A percentile compares a stretch with the other conserved stretches of the same genome.
Conservation (phyloP, 2,888 invertebrate genomes). For the Argyra leucocephala region DNA sequence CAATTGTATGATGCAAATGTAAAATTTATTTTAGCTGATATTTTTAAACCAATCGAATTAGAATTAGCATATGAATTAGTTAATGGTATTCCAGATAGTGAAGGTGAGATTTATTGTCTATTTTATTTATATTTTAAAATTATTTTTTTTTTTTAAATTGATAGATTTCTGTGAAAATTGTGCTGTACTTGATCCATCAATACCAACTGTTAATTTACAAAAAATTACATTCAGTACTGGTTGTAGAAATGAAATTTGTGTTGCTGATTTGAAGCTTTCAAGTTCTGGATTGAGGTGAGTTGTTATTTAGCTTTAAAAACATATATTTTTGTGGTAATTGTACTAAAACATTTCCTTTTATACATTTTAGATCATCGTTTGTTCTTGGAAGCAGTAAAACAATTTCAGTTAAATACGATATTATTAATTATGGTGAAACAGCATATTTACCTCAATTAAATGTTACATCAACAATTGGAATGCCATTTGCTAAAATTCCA, state of each 20-base stretch:
- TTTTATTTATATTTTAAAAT: neutral
- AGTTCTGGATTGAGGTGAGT: slow-evolving; percentile 32
- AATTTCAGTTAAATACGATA: slow-evolving; percentile 35
- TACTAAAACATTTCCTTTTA: neutral
- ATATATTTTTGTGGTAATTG: neutral
- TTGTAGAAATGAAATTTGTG: slow-evolving; percentile 37
- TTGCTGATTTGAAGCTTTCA: slow-evolving; percentile 38
- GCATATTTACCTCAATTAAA: slow-evolving; percentile 46
- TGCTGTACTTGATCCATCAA: slow-evolving; percentile 40
- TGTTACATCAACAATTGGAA: slow-evolving; percentile 42
- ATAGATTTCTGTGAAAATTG: slow-evolving; percentile 40
- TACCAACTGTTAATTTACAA: slow-evolving; percentile 33
- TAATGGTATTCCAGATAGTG: slow-evolving; percentile 36
- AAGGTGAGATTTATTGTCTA: slow-evolving; percentile 27
- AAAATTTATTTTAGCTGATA: slow-evolving; percentile 37
- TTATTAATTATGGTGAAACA: slow-evolving; percentile 44
- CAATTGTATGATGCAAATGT: slow-evolving; percentile 35
- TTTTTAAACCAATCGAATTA: slow-evolving; percentile 41
- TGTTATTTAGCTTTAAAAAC: neutral
- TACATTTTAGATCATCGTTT: slow-evolving; percentile 31
- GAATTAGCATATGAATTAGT: slow-evolving; percentile 39
- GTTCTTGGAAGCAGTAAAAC: slow-evolving; percentile 38
- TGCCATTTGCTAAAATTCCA: slow-evolving; percentile 38
- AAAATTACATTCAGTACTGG: slow-evolving; percentile 43
- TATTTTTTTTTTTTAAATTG: slow-evolving; percentile 1